Conservation (phyloP, 92 coral and sea anemone species). For the Bergia puertoricense region DNA sequence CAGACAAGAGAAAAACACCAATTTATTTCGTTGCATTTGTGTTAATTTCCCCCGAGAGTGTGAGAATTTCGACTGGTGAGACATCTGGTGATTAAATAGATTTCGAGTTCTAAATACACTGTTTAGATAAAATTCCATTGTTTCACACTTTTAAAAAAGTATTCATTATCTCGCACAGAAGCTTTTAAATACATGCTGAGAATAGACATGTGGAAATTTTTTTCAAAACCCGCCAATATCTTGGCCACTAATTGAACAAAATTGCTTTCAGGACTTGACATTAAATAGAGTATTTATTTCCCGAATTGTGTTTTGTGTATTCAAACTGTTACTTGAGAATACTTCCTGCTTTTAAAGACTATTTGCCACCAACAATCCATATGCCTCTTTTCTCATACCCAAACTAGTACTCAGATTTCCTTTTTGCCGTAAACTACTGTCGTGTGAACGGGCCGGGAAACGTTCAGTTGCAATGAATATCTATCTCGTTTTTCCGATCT, state of each 20-base stretch:
- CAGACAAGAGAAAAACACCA: slow-evolving; percentile 38
- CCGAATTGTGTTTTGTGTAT: slow-evolving; percentile 51
- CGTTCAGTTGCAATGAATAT: background rate
- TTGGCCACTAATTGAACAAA: slow-evolving; percentile 68
- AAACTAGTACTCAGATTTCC: slow-evolving; percentile 48
- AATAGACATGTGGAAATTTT: slow-evolving; percentile 66
- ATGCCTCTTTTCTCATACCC: slow-evolving; percentile 63
- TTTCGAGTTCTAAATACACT: slow-evolving; percentile 83
- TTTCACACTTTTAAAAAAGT: slow-evolving; percentile 73
- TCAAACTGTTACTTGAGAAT: slow-evolving; percentile 52
- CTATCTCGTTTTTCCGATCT: slow-evolving; percentile 17
- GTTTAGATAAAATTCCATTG: slow-evolving; percentile 84
- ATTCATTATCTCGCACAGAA: slow-evolving; percentile 69
- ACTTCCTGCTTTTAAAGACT: slow-evolving; percentile 59
- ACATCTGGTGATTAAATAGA: slow-evolving; percentile 87
- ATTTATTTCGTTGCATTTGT: slow-evolving; percentile 60
- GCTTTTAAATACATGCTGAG: slow-evolving; percentile 85
- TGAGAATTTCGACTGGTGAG: slow-evolving; percentile 68
- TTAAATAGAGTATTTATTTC: slow-evolving; percentile 42
- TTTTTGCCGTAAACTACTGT: slow-evolving; percentile 41
- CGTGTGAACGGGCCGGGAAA: background rate
- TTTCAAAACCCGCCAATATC: slow-evolving; percentile 47
- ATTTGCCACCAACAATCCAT: slow-evolving; percentile 45
- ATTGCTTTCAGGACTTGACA: slow-evolving; percentile 60
- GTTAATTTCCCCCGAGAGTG: slow-evolving; percentile 66